Base-by-base conservation (phyloP, 2,888 invertebrate genomes). In the Vanessa cardui region DNA sequence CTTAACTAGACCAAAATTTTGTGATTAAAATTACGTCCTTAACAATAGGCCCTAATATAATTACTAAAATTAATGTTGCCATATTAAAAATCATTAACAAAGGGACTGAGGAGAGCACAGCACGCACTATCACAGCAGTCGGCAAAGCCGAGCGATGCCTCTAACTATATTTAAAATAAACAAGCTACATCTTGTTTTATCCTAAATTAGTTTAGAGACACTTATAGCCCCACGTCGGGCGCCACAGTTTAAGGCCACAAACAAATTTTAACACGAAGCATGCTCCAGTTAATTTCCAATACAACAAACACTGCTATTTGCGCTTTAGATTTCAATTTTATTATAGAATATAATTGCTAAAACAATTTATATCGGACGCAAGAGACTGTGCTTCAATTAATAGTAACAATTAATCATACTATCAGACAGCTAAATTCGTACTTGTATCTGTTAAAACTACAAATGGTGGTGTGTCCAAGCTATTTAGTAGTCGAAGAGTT, bases 171-270 rank as follows among this genome's bases (percentile, higher is more conserved):
- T 72, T 65, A 72, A 62, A 61, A 62, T 60, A 52, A 45, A 46
- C 68, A 72, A 68, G 58, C 65, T 54, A 47, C 26, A 16, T 52
- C 71, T 70, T 62, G 64, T 71, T 64, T 58, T 62, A 69, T 65
- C 62, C 69, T 73, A 74, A 76, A 76, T 75, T 78, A 72, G 77
- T 71, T 76, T 71, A 81, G 82, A 80, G 78, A 78, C 84, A 79
- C 78, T 73, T 71, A 83, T 76, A 82, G 86, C 86, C 86, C 88
- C 86, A 78, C 74, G 76, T 73, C 71, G 87, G 89, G 87, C 85
- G 86, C 88, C 88, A 85, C 83, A 82, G 84, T 66, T 83, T 92
- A 92, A 92, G 92, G 92, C 92, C 92, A 92, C 92, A 87, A 91
- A 92, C 83, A 87, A 88, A 90, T 86, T 83, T 85, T 44, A 83